Evolutionary conservation across 2,797 vertebrate genomes (phyloP).

Genomic region (Vultur gryphus): DNA sequence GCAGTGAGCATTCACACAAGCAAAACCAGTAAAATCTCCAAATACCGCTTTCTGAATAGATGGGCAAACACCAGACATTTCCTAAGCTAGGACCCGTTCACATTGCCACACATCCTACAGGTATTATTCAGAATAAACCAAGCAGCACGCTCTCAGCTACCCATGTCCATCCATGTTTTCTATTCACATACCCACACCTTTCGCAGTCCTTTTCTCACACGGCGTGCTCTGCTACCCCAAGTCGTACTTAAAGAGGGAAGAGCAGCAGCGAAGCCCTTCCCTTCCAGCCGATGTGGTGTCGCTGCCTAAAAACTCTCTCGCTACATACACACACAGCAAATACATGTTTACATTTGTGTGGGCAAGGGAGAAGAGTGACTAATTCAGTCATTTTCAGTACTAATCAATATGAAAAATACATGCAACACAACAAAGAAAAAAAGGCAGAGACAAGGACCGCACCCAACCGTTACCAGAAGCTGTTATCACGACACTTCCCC

Average conservation of each 20-base stretch:
- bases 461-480: not conserved
- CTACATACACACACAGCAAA: not conserved
- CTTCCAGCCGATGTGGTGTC: not conserved
- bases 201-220: not conserved
- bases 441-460: not conserved
- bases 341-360: not conserved
- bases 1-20: not conserved
- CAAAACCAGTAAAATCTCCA: not conserved
- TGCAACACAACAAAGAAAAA: not conserved
- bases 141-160: not conserved
- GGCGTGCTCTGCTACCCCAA: accelerated
- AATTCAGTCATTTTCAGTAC: not conserved
- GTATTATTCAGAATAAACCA: not conserved
- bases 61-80: not conserved
- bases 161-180: not conserved
- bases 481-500: not conserved
- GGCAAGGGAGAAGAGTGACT: not conserved
- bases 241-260: not conserved
- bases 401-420: not conserved
- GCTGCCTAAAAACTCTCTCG: not conserved
- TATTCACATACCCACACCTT: not conserved
- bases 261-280: not conserved
- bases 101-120: not conserved
- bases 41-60: not conserved
- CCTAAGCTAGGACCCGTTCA: not conserved